Evolutionary conservation across 2,797 vertebrate genomes (phyloP).

Genomic region (Fistularia commersonii): DNA sequence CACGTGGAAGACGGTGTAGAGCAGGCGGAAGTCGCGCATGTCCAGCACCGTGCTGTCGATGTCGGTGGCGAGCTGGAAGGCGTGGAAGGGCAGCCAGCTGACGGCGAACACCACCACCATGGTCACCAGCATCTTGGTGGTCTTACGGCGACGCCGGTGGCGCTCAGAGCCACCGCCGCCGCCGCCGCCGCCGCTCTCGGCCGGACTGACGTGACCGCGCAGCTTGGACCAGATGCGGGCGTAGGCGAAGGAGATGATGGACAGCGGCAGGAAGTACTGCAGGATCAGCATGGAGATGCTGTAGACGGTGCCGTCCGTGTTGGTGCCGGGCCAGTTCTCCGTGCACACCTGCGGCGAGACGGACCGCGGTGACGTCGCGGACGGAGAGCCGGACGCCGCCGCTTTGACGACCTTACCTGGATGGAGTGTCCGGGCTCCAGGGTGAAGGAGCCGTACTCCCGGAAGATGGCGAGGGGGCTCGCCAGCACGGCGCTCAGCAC

Average conservation of each 20-base stretch:
- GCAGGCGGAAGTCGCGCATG: slow-evolving; percentile 87
- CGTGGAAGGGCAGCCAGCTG: slow-evolving; percentile 92
- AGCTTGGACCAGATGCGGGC: slow-evolving; percentile 92
- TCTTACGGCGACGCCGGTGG: slow-evolving; percentile 85
- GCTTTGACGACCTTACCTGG: slow-evolving; percentile 53
- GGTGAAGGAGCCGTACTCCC: slow-evolving; percentile 85
- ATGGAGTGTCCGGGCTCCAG: slow-evolving; percentile 85
- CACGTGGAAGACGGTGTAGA: slow-evolving; percentile 92
- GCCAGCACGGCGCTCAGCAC: slow-evolving; percentile 86
- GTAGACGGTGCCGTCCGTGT: slow-evolving; percentile 63
- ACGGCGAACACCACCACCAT: slow-evolving; percentile 93
- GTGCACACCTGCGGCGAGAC: neutral
- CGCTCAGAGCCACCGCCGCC: slow-evolving; percentile 59
- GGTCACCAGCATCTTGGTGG: slow-evolving; percentile 93
- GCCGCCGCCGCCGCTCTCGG: slow-evolving; percentile 62
- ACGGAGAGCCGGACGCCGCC: too few relatives aligned
- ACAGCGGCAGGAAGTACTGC: slow-evolving; percentile 87
- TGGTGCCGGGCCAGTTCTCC: neutral
- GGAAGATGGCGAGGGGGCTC: slow-evolving; percentile 91
- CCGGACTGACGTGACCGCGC: slow-evolving; percentile 85
- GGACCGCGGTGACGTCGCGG: neutral
- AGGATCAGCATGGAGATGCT: slow-evolving; percentile 88
- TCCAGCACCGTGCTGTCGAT: slow-evolving; percentile 85
- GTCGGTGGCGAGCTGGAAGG: slow-evolving; percentile 92
- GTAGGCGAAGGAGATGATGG: slow-evolving; percentile 90